Evolutionary conservation across 1,140 invertebrate genomes (phyloP), one percentile per base, ranked within the genome.

Genomic region (Anagrus nilaparvatae): DNA sequence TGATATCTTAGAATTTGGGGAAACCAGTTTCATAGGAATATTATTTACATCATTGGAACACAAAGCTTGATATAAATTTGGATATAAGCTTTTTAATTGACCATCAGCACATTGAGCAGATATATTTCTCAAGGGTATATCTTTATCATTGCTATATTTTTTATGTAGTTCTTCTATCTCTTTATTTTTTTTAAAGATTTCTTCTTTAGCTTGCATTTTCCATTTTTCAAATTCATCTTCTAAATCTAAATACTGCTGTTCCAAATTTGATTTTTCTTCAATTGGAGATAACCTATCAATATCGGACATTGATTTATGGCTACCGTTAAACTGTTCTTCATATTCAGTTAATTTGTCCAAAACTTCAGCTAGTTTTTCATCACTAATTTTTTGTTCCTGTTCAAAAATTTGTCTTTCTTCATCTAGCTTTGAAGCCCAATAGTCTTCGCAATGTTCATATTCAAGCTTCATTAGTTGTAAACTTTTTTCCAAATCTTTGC

Each of bases 371-470:
- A 88, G 78, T 51, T 84, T 85, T 52, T 85, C 82, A 56, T 85
- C 83, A 38, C 74, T 83, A 10, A 80, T 72, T 47, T 76, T 73
- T 59, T 86, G 82, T 54, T 89, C 84, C 41, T 81, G 75, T 44
- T 82, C 81, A 53, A 78, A 82, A 29, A 81, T 61, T 46, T 77
- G 74, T 25, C 86, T 69, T 59, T 89, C 87, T 43, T 87, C 85
- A 31, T 82, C 76, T 21, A 90, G 60, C 63, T 87, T 87, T 6
- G 58, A 60, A 14, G 77, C 69, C 85, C 86, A 90, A 61, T 89
- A 89, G 55, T 89, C 84, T 60, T 90, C 87, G 54, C 83, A 85
- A 46, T 79, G 76, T 49, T 88, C 85, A 54, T 84, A 87, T 50
- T 88, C 85, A 13, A 71, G 64, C 50, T 74, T 76, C 53, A 89